Evolutionary conservation across 2,797 vertebrate genomes (phyloP).

Genomic region (Chelon auratus): DNA sequence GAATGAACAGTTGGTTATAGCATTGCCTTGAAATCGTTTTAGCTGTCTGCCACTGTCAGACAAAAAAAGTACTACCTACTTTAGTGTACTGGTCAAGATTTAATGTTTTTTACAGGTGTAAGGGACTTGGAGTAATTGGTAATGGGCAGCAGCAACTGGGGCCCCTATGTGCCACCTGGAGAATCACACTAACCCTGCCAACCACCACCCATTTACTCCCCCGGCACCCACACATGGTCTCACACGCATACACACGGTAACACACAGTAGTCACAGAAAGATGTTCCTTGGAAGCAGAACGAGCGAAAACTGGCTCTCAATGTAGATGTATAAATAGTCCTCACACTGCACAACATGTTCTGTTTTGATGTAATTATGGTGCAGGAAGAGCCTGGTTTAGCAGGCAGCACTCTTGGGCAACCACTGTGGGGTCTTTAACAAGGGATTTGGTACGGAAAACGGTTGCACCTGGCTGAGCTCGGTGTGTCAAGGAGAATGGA

Average conservation of each 20-base stretch:
- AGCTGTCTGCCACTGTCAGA: slow-evolving; percentile 77
- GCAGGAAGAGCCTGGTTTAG: slow-evolving; percentile 77
- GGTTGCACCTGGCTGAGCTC: slow-evolving; percentile 76
- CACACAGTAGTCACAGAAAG: slow-evolving; percentile 63
- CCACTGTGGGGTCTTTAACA: slow-evolving; percentile 71
- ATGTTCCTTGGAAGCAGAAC: slow-evolving; percentile 80
- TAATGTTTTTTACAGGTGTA: slow-evolving; percentile 83
- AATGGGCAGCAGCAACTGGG: slow-evolving; percentile 65
- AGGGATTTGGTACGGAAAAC: slow-evolving; percentile 73
- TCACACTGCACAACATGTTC: slow-evolving; percentile 78
- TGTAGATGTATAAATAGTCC: slow-evolving; percentile 79
- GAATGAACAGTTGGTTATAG: slow-evolving; percentile 79
- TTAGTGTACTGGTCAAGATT: slow-evolving; percentile 73
- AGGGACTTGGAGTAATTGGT: slow-evolving; percentile 69
- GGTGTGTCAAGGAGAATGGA: slow-evolving; percentile 42
- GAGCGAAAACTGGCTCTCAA: slow-evolving; percentile 73
- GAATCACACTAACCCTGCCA: slow-evolving; percentile 65
- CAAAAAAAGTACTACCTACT: slow-evolving; percentile 66
- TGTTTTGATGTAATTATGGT: slow-evolving; percentile 83
- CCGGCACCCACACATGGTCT: slow-evolving; percentile 31
- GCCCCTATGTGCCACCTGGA: slow-evolving; percentile 79
- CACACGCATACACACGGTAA: slow-evolving; percentile 29
- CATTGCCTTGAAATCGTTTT: slow-evolving; percentile 77
- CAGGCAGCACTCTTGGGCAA: slow-evolving; percentile 70
- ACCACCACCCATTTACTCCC: slow-evolving; percentile 58